A percentile compares a stretch with the other conserved stretches of the same genome.
These are phyloP conservation scores for Macaca nemestrina DNA, from an alignment of 2,113 vertebrate species.

Conservation along the genomic window DNA sequence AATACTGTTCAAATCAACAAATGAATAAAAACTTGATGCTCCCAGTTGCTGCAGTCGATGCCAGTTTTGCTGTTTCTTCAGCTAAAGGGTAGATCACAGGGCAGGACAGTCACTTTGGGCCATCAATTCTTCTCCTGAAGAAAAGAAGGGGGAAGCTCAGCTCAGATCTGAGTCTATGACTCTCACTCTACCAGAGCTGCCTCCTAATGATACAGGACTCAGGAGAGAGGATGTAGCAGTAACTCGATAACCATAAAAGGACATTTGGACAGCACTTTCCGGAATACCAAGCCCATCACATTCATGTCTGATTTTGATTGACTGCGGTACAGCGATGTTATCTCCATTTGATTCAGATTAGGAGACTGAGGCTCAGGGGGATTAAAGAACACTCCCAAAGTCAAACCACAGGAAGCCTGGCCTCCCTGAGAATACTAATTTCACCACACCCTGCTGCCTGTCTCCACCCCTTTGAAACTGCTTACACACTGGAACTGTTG, in stretches of 20 bases:
- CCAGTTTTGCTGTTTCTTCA: neutral
- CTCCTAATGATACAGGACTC: neutral
- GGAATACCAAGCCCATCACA: neutral
- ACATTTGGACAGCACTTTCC: neutral
- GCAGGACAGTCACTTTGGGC: neutral
- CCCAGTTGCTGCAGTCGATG: fast-evolving
- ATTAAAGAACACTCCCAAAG: neutral
- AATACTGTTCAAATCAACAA: neutral
- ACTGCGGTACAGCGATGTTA: too few species aligned
- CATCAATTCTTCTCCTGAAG: neutral
- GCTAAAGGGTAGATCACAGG: neutral
- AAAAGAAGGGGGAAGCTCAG: neutral
- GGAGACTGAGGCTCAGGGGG: neutral
- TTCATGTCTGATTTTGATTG: neutral
- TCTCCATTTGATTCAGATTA: neutral
- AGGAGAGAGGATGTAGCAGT: neutral
- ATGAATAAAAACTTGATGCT: neutral
- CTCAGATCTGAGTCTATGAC: neutral
- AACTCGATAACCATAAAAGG: neutral
- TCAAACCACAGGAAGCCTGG: neutral
- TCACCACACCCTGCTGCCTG: neutral
- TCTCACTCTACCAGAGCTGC: neutral
- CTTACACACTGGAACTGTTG: neutral
- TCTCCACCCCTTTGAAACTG: neutral
- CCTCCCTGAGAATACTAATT: neutral